Evolutionary conservation across 2,888 invertebrate genomes (phyloP).

Genomic region (Chaetogeoica ovagalla): DNA sequence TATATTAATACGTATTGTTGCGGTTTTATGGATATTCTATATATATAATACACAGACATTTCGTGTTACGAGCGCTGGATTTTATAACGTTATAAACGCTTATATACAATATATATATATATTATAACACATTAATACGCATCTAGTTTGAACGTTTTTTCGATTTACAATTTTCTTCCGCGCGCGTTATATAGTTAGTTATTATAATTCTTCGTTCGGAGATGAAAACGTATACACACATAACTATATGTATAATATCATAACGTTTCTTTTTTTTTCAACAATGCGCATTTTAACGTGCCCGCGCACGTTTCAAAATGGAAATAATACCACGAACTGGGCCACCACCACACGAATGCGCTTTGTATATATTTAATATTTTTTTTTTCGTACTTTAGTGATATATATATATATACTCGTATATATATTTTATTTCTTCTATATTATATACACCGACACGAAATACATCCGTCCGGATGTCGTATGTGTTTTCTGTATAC

Average conservation of each 20-base stretch:
- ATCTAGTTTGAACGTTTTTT: not conserved
- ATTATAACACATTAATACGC: not conserved
- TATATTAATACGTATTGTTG: too few species aligned
- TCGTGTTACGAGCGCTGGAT: too few species aligned
- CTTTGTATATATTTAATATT: too few species aligned
- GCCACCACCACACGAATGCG: too few species aligned
- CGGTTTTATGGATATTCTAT: too few species aligned
- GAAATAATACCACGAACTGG: too few species aligned
- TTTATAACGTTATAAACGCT: too few species aligned
- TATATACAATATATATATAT: too few species aligned
- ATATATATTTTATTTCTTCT: too few species aligned
- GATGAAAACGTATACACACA: too few species aligned
- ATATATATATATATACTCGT: too few species aligned
- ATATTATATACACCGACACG: not conserved
- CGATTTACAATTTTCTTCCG: not conserved
- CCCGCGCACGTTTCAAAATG: not conserved
- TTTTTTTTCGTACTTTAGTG: not conserved
- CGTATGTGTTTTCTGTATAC: not conserved
- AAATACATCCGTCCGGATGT: slow-evolving; percentile 18
- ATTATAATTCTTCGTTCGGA: not conserved
- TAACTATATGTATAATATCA: not conserved
- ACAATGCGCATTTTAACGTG: not conserved
- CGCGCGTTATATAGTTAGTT: not conserved
- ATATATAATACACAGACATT: too few species aligned
- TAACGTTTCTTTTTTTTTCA: not conserved